phyloP scores from a whole-genome alignment of 2,797 vertebrate species.

The Rhadinocentrus ornatus region DNA sequence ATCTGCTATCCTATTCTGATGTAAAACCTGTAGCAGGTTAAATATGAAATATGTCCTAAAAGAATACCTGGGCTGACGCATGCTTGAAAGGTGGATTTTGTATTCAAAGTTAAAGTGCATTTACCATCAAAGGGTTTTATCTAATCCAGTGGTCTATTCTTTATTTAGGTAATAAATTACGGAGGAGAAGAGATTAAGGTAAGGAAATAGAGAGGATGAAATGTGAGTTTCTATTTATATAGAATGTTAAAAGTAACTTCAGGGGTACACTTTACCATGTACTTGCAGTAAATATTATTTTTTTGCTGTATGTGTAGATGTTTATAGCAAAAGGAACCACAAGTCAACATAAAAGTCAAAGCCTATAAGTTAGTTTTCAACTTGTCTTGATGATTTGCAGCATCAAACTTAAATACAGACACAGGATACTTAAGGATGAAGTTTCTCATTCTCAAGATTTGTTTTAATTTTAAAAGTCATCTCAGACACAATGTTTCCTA shows the following conservation, averaged over 20 bases:
- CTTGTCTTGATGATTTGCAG: constrained; percentile 13
- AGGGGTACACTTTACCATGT: constrained; percentile 44
- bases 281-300: constrained; percentile 22
- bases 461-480: too few species aligned
- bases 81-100: constrained; percentile 68
- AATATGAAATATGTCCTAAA: constrained; percentile 53
- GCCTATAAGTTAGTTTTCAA: constrained; percentile 18
- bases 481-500: too few species aligned
- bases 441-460: too few species aligned
- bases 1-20: constrained; percentile 52
- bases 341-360: too few species aligned
- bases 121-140: constrained; percentile 57
- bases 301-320: constrained; percentile 9
- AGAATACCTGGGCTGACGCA: constrained; percentile 54
- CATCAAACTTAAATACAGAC: constrained; percentile 4
- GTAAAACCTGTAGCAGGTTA: constrained; percentile 51
- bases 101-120: constrained; percentile 75
- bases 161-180: constrained; percentile 69
- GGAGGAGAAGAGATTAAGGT: constrained; percentile 59
- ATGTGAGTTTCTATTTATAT: too few species aligned
- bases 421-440: background rate
- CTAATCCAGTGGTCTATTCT: constrained; percentile 59
- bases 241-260: constrained; percentile 63
- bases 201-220: constrained; percentile 41
- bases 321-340: background rate